Evolutionary conservation across 2,113 vertebrate species (phyloP), one percentile per base, ranked within the genome.

Genomic region (Melierax canorus): DNA sequence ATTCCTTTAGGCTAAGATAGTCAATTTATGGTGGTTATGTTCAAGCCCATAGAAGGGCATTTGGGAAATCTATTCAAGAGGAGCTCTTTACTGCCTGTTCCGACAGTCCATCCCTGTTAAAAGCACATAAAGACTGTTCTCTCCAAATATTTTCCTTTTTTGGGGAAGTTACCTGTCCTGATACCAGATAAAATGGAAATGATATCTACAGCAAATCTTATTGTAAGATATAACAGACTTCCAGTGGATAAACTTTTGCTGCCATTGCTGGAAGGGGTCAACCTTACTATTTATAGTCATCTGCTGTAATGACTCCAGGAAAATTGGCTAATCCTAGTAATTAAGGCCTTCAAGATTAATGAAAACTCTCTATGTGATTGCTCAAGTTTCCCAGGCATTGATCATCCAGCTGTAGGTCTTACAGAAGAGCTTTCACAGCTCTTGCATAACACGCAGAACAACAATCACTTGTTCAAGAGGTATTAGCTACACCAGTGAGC

Each of bases 301-400:
- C 88, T 41, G 36, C 34, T 86, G 22, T 50, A 94, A 90, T 18
- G 32, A 87, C 55, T 73, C 34, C 81, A 59, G 58, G 66, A 96
- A 88, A 72, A 78, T n/a, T 86, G 34, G 48, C 71, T 82, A 55
- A 90, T 69, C 69, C 73, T 85, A 77, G 23, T 92, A 95, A 94
- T 92, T 73, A 97, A 69, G 53, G 69, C n/a, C 41, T 85, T 88
- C 56, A 90, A 80, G 55, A 85, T 92, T 94, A 87, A 90, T 80
- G 77, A 91, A 77, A 53, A 22, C 59, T n/a, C 72, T 60, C 41
- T 20, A 59, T 39, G 71, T 74, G 86, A 94, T 62, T 85, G 83
- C 59, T 90, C 50, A 74, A 53, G 77, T 78, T 79, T 90, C 72
- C 69, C 68, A 66, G 32, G 43, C 76, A 78, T 72, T 32, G 21